Conservation (phyloP, 1,140 invertebrate genomes). For the Aphelenchoides fujianensis region DNA sequence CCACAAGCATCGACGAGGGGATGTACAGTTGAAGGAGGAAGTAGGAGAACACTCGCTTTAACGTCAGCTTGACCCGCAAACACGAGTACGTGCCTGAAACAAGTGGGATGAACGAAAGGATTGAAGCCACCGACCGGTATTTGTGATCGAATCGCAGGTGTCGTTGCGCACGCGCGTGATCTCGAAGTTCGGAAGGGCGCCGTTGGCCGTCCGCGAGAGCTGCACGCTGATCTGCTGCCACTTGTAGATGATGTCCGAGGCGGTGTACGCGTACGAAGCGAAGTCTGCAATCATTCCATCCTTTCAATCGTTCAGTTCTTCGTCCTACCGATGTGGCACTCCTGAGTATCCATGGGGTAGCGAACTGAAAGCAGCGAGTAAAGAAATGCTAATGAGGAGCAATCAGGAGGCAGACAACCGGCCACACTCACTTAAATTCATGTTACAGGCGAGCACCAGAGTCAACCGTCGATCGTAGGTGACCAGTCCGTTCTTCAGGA, state of each 20-base stretch:
- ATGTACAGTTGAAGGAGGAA: conserved; percentile 75
- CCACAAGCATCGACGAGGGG: conserved; percentile 66
- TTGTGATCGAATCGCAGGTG: conserved; percentile 43
- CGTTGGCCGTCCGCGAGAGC: conserved; percentile 40
- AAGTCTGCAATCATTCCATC: conserved; percentile 17
- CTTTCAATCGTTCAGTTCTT: no score
- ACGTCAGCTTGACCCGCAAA: conserved; percentile 84
- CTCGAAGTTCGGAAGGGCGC: conserved; percentile 49
- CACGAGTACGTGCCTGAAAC: conserved; percentile 68
- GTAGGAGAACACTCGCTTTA: conserved; percentile 94
- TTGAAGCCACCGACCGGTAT: no score
- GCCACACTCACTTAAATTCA: no score
- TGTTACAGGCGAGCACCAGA: conserved; percentile 81
- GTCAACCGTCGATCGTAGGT: conserved; percentile 47
- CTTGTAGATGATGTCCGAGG: conserved; percentile 83
- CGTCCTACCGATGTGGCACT: conserved; percentile 85
- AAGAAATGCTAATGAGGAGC: no score
- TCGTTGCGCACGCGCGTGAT: conserved; percentile 33
- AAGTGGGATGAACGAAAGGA: no score
- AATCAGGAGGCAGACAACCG: no score
- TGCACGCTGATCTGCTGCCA: conserved; percentile 76
- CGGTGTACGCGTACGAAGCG: conserved; percentile 78
- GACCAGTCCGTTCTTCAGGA: conserved; percentile 35
- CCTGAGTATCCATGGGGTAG: conserved; percentile 87
- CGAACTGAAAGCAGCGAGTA: no score